phyloP scores from a whole-genome alignment of 2,113 vertebrate species.

The Bos indicus region DNA sequence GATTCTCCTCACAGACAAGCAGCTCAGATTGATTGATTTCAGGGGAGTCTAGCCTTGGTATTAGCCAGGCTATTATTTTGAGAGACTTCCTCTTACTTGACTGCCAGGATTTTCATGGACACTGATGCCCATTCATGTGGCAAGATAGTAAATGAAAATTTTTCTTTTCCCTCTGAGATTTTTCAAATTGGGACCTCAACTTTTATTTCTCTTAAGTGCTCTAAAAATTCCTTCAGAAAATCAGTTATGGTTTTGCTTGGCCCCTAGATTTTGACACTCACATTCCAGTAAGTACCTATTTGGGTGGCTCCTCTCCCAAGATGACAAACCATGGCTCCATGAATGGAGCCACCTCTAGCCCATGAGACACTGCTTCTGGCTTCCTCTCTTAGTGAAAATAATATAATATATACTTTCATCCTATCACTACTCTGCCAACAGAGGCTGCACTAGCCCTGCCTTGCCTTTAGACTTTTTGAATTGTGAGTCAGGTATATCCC shows the following conservation, averaged over 20 bases:
- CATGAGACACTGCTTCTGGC: neutral
- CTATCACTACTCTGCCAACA: too few species aligned
- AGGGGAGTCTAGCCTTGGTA: neutral
- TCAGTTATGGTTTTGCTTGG: neutral
- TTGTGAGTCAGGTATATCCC: neutral
- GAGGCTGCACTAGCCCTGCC: neutral
- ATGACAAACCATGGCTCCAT: neutral
- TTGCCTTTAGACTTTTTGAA: neutral
- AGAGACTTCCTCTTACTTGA: neutral
- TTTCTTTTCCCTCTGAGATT: neutral
- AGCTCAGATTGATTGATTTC: neutral
- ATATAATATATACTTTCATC: neutral
- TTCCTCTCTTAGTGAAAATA: neutral
- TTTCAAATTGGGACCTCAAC: neutral
- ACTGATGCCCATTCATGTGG: neutral
- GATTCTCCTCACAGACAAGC: neutral
- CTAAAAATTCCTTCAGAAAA: neutral
- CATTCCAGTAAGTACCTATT: neutral
- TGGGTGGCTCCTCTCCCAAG: neutral
- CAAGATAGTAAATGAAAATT: neutral
- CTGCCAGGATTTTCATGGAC: neutral
- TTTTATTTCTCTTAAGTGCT: neutral
- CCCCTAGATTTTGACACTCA: neutral
- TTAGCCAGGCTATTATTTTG: neutral
- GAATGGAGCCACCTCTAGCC: neutral